Evolutionary conservation across 2,113 vertebrate genomes (phyloP).

Genomic region (Rhea pennata): DNA sequence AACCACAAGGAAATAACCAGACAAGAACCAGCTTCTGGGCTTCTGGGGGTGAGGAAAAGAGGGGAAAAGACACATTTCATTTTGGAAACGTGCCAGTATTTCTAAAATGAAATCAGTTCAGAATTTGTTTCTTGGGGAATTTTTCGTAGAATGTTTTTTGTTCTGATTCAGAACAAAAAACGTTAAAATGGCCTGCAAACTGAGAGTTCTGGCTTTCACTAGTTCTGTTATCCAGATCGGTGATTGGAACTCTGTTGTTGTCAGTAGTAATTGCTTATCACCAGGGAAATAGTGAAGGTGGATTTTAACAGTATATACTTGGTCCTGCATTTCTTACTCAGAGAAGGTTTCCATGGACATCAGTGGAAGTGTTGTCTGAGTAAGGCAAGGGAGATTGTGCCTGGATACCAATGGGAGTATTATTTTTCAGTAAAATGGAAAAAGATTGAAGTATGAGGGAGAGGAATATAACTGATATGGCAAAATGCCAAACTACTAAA

Average conservation of each 20-base stretch:
- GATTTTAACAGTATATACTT: not conserved
- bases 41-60: not conserved
- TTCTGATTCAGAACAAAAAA: conserved; percentile 6
- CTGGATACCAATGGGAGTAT: not conserved
- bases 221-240: not conserved
- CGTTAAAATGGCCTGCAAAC: not conserved
- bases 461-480: not conserved
- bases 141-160: not conserved
- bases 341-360: conserved; percentile 8
- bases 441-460: conserved; percentile 9
- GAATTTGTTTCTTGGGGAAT: not conserved
- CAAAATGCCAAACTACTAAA: not conserved
- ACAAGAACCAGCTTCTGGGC: not conserved
- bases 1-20: not conserved
- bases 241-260: not conserved
- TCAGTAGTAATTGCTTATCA: not conserved
- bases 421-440: conserved; percentile 12
- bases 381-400: not conserved
- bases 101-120: not conserved
- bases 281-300: not conserved
- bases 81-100: not conserved
- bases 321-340: not conserved
- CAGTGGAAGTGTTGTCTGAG: conserved; percentile 24
- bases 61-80: not conserved
- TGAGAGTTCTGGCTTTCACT: not conserved